Percentiles rank a stretch among this genome's conserved stretches.
These are phyloP conservation scores for Stratiomys singularior DNA, from an alignment of 2,888 invertebrate genomes.

Conservation along the genomic window DNA sequence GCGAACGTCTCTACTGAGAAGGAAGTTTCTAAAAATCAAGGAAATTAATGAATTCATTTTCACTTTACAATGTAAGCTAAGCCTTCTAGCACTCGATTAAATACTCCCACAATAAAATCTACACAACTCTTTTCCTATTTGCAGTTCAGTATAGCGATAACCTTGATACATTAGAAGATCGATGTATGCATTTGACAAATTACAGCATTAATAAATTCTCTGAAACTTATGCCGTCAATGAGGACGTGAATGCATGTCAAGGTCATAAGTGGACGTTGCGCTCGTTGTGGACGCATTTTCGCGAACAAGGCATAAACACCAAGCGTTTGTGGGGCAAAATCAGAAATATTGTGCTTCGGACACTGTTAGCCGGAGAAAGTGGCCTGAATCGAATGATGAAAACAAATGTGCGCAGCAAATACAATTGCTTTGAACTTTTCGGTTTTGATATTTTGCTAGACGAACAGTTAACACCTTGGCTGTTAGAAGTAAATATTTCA, in stretches of 20 bases:
- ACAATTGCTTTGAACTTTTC: conserved; percentile 94
- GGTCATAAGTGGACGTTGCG: conserved; percentile 92
- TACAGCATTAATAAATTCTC: conserved; percentile 91
- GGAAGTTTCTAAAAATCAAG: too few species aligned
- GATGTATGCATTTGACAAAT: conserved; percentile 92
- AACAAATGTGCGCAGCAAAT: conserved; percentile 79
- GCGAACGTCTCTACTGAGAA: too few species aligned
- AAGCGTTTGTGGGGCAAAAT: conserved; percentile 83
- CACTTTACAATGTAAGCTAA: too few species aligned
- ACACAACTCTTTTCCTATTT: not conserved
- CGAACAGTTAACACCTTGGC: conserved; percentile 91
- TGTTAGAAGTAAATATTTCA: conserved; percentile 95
- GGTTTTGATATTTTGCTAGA: conserved; percentile 95
- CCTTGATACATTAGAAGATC: conserved; percentile 79
- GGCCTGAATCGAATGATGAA: conserved; percentile 79
- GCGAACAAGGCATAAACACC: conserved; percentile 78
- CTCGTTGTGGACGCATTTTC: conserved; percentile 72
- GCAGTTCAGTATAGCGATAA: conserved; percentile 86
- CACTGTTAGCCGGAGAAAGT: conserved; percentile 87
- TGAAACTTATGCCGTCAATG: conserved; percentile 86
- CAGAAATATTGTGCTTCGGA: conserved; percentile 92
- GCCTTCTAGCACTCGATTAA: not conserved
- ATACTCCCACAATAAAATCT: not conserved
- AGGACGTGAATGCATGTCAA: conserved; percentile 88
- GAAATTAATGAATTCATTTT: too few species aligned